Percentiles rank a stretch among this genome's conserved stretches.
phyloP scores from a whole-genome alignment of 2,113 vertebrate species.

The Lynx canadensis region DNA sequence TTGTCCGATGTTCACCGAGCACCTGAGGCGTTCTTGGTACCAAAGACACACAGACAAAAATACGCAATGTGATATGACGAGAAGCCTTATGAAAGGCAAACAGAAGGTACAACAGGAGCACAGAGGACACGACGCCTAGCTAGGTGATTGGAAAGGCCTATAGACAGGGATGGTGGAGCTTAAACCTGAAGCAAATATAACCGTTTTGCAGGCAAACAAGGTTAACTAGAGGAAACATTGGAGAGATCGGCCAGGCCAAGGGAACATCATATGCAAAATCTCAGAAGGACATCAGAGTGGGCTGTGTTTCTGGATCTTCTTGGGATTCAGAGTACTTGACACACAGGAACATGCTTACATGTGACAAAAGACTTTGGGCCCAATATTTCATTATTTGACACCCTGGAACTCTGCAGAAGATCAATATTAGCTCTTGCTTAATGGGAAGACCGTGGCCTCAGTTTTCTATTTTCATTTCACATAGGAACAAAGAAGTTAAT shows the following conservation, averaged over 20 bases:
- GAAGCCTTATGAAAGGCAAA: neutral
- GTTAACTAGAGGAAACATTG: no score
- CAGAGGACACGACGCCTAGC: neutral
- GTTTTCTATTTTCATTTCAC: neutral
- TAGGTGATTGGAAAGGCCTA: neutral
- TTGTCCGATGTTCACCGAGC: neutral
- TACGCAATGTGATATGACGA: neutral
- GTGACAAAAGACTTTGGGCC: neutral
- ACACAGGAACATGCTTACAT: neutral
- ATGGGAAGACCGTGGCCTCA: neutral
- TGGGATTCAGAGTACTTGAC: neutral
- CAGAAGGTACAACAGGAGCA: neutral
- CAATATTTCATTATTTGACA: neutral
- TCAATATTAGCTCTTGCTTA: neutral
- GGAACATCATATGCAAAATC: fast-evolving
- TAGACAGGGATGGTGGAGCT: no score
- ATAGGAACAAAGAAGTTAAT: neutral
- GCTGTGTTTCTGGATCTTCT: fast-evolving
- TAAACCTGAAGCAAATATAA: neutral
- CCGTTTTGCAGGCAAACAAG: neutral
- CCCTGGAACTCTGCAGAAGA: neutral
- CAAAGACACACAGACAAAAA: neutral
- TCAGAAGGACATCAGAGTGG: neutral
- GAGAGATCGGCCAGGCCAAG: neutral
- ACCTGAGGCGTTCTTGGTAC: neutral